Evolutionary conservation across 2,113 vertebrate species (phyloP).

Genomic region (Microcebus lehilahytsara): DNA sequence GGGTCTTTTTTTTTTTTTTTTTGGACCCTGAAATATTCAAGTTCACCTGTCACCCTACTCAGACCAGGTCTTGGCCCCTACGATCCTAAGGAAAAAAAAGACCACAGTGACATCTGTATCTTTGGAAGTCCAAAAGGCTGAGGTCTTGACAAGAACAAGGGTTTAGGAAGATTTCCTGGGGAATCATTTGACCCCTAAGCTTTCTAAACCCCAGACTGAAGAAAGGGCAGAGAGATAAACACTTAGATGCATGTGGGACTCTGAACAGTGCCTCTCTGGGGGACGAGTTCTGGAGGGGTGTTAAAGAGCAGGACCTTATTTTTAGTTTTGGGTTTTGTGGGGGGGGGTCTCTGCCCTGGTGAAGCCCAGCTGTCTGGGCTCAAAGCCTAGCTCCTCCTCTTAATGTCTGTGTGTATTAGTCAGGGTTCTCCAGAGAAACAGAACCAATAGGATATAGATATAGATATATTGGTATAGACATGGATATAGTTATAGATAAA

Average conservation of each 20-base stretch:
- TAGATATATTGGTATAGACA: fast-evolving
- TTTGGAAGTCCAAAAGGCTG: not conserved
- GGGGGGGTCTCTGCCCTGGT: not conserved
- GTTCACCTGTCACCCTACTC: not conserved
- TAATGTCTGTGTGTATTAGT: not conserved
- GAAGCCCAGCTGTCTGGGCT: not conserved
- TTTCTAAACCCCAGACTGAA: not conserved
- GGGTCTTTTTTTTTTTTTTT: not conserved
- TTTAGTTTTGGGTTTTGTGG: not conserved
- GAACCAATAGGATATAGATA: not conserved
- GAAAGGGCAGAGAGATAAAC: not conserved
- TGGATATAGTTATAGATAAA: not conserved
- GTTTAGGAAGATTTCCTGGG: not conserved
- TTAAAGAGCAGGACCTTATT: not conserved
- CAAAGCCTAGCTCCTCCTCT: not conserved
- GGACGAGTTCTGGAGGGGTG: not conserved
- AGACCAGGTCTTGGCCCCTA: not conserved
- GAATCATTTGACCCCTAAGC: not conserved
- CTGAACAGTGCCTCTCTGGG: not conserved
- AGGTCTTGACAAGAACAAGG: not conserved
- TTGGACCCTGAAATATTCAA: not conserved
- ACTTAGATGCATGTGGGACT: not conserved
- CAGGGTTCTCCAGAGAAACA: not conserved
- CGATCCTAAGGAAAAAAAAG: not conserved
- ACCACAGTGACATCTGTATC: not conserved